These are phyloP conservation scores for Channallabes apus DNA, from an alignment of 2,797 vertebrate genomes.

Conservation along the genomic window DNA sequence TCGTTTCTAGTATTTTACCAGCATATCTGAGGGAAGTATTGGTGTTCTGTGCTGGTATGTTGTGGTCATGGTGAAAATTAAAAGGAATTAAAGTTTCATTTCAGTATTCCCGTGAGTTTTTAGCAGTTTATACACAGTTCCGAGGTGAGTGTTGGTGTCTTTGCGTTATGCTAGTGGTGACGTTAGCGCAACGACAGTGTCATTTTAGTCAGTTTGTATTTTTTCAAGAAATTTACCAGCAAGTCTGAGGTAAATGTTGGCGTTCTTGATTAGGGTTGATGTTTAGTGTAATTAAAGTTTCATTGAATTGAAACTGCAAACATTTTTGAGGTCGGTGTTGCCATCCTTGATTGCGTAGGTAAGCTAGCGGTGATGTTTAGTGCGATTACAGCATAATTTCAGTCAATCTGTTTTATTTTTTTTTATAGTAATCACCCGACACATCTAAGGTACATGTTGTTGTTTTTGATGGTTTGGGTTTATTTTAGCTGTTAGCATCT, in stretches of 20 bases:
- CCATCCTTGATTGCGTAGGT: neutral
- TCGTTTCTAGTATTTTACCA: neutral
- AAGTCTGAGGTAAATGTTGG: neutral
- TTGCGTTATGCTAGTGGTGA: neutral
- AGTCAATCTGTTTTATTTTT: neutral
- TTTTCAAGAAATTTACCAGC: neutral
- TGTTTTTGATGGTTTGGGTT: neutral
- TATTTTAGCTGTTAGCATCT: neutral
- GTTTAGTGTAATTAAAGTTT: neutral
- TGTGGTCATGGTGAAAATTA: neutral
- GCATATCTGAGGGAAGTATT: neutral
- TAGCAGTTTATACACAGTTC: neutral
- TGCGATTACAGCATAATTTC: neutral
- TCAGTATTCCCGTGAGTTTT: neutral
- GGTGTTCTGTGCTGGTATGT: neutral
- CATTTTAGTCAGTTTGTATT: neutral
- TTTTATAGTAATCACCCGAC: neutral
- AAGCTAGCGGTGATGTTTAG: neutral
- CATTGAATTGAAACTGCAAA: too few species aligned
- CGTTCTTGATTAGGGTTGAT: neutral
- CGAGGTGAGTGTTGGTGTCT: neutral
- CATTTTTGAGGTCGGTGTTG: neutral
- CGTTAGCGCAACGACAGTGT: neutral
- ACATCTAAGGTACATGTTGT: neutral
- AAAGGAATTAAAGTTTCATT: neutral